Evolutionary conservation across 2,113 vertebrate genomes (phyloP).

Genomic region (Festucalex cinctus): DNA sequence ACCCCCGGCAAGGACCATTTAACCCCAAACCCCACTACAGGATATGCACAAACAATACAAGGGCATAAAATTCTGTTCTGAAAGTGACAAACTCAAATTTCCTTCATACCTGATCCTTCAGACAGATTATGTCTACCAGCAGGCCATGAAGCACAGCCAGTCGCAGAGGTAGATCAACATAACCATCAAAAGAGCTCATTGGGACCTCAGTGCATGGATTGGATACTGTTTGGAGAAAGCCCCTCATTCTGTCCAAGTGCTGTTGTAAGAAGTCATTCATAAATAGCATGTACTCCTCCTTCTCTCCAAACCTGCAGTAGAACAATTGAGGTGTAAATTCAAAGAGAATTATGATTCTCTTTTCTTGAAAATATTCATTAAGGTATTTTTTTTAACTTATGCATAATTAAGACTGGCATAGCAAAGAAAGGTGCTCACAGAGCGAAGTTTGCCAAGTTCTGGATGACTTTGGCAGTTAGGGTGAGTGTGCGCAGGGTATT

Average conservation of each 20-base stretch:
- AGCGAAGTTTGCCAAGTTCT: conserved; percentile 92
- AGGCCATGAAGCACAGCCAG: conserved; percentile 87
- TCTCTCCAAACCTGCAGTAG: conserved; percentile 85
- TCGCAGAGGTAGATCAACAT: conserved; percentile 84
- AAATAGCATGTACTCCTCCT: conserved; percentile 95
- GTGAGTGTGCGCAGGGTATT: conserved; percentile 84
- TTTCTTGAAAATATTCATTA: no score
- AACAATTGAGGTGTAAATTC: neutral
- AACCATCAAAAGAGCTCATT: conserved; percentile 79
- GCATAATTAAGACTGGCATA: neutral
- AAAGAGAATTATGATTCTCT: neutral
- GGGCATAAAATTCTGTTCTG: neutral
- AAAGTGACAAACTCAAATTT: neutral
- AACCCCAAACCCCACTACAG: no score
- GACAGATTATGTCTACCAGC: conserved; percentile 83
- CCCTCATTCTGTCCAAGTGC: conserved; percentile 80
- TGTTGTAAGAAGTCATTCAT: conserved; percentile 90
- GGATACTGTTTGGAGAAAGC: conserved; percentile 81
- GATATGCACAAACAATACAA: no score
- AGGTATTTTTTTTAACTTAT: neutral
- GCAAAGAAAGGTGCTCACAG: conserved; percentile 70
- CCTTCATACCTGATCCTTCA: conserved; percentile 77
- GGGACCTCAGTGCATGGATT: conserved; percentile 67
- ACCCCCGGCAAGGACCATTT: no score
- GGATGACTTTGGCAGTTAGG: conserved; percentile 91